Evolutionary conservation across 2,888 invertebrate species (phyloP), one percentile per base, ranked within the genome.

Genomic region (Rhyacophila evoluta): DNA sequence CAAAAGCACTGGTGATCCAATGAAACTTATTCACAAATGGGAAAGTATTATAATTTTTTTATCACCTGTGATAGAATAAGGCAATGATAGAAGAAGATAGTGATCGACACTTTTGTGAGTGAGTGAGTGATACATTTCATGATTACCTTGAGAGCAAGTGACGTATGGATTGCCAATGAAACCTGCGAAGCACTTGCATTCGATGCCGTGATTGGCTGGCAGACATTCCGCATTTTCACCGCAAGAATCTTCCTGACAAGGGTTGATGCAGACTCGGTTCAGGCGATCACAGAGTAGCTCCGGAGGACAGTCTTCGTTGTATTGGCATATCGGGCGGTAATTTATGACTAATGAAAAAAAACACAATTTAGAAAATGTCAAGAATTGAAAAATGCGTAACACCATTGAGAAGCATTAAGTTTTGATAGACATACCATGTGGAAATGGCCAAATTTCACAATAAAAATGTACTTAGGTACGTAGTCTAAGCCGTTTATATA

Each of bases 251-350:
- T 93, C 92, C 83, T 91, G 90, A 85, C 96, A 96, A 1, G 95
- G 95, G 86, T 93, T 96, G 83, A 95, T 94, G 85, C 97, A 97
- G 72, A 94, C 91, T 85, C 96, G 91, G 85, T 96, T 96, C 72
- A 96, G 88, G 83, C 96, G 91, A 86, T 97, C 96, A 86, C 97
- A 97, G 25, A 95, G 89, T 84, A 95, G 93, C 84, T 94, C 92
- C n/a, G 95, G 94, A 75, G 96, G 95, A 85, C 97, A 97, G 85
- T 97, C 96, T 89, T 95, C 96, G 85, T 97, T 96, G 87, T 95
- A 96, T 86, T 96, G 96, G 85, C 97, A 97, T 74, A 96, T 91
- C 83, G 92, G 90, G 83, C 89, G 88, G 81, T 89, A 86, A 68
- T 87, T 86, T 33, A 85, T 85, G 12, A 88, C 91, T 91, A 37